A percentile compares a stretch with the other conserved stretches of the same genome.
Evolutionary conservation across 2,888 invertebrate genomes (phyloP).

Genomic region (Melikaiella ostensackeni): DNA sequence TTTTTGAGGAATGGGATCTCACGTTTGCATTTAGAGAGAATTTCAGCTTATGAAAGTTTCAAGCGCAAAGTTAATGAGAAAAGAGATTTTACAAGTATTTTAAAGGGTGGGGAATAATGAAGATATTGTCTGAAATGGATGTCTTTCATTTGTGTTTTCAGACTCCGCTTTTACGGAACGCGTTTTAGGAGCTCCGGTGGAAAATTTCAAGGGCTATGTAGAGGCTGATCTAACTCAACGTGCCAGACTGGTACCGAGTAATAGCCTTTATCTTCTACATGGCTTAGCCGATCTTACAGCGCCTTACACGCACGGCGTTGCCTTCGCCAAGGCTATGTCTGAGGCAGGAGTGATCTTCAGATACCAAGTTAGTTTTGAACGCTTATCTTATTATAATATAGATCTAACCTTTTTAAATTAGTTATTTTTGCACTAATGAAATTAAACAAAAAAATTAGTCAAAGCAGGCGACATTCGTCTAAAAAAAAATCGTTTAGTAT

Average conservation of each 20-base stretch:
- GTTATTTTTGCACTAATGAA: background rate
- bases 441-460: background rate
- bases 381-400: slow-evolving; percentile 19
- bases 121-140: background rate
- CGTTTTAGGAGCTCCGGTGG: slow-evolving; percentile 91
- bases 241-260: slow-evolving; percentile 91
- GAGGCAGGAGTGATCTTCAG: slow-evolving; percentile 93
- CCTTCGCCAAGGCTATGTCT: slow-evolving; percentile 91
- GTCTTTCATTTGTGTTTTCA: slow-evolving; percentile 72
- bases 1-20: background rate
- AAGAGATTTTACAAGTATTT: background rate
- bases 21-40: background rate
- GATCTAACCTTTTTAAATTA: background rate
- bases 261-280: slow-evolving; percentile 93
- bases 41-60: background rate
- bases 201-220: slow-evolving; percentile 94
- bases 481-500: too few species aligned
- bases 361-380: slow-evolving; percentile 86
- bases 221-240: slow-evolving; percentile 94
- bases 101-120: background rate
- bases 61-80: slow-evolving; percentile 17
- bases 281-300: slow-evolving; percentile 95
- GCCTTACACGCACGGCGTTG: slow-evolving; percentile 95
- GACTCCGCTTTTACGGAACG: slow-evolving; percentile 98
- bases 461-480: too few species aligned